phyloP scores from a whole-genome alignment of 2,888 invertebrate species.

The Caenorhabditis becei region DNA sequence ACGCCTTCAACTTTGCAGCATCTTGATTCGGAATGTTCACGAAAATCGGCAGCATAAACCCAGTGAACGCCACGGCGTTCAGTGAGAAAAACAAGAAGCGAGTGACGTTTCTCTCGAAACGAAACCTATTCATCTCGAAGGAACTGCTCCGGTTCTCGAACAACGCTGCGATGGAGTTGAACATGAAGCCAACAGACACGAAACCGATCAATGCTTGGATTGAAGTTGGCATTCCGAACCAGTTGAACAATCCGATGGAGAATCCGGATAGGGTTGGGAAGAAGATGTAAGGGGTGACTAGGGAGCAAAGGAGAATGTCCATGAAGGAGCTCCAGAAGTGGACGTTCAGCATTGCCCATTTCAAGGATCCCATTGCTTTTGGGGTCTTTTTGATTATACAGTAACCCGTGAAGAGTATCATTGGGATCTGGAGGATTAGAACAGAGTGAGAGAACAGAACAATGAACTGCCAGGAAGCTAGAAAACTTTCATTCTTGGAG shows the following conservation, averaged over 20 bases:
- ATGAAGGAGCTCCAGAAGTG: slow-evolving; percentile 29
- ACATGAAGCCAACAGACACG: background rate
- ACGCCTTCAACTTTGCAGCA: background rate
- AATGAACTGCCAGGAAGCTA: background rate
- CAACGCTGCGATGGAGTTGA: background rate
- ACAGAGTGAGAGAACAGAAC: background rate
- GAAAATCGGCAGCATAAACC: background rate
- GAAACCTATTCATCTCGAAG: background rate
- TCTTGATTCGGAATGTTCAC: background rate
- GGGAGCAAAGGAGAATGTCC: slow-evolving; percentile 17
- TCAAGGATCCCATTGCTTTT: slow-evolving; percentile 30
- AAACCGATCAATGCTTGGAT: background rate
- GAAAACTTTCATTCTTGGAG: background rate
- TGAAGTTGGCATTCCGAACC: background rate
- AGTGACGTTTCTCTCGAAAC: background rate
- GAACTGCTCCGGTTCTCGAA: slow-evolving; percentile 1
- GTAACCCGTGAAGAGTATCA: background rate
- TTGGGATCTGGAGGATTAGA: background rate
- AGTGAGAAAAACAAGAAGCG: background rate
- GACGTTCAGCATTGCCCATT: slow-evolving; percentile 40
- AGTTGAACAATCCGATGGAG: background rate
- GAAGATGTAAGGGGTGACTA: slow-evolving; percentile 28
- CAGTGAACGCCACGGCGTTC: background rate
- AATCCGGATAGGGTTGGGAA: slow-evolving; percentile 10
- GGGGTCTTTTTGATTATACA: slow-evolving; percentile 11